phyloP scores from a whole-genome alignment of 2,888 invertebrate genomes.

The Aradus depressus region DNA sequence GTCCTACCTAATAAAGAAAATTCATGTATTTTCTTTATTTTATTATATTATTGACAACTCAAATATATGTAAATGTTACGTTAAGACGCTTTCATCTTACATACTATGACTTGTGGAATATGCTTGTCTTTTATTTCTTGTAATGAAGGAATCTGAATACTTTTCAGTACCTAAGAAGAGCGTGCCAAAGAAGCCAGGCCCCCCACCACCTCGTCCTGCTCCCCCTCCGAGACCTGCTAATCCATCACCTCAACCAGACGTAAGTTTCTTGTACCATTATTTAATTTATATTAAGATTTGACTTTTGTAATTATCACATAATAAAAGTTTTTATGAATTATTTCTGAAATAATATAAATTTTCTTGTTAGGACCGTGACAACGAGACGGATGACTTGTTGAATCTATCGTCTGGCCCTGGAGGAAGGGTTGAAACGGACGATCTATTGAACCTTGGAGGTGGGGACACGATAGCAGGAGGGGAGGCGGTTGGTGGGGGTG shows the following conservation, averaged over 20 bases:
- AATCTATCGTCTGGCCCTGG: slow-evolving; percentile 14
- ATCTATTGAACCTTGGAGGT: slow-evolving; percentile 15
- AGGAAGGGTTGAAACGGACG: slow-evolving; percentile 7
- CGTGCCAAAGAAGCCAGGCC: slow-evolving; percentile 24
- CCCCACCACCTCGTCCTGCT: slow-evolving; percentile 36
- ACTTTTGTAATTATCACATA: neutral
- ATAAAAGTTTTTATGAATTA: neutral
- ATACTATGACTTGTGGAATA: no score
- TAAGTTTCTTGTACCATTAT: neutral
- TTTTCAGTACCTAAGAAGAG: slow-evolving; percentile 26
- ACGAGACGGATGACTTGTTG: slow-evolving; percentile 20
- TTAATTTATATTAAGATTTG: neutral
- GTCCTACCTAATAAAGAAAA: no score
- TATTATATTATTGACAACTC: no score
- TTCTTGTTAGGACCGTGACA: slow-evolving; percentile 6
- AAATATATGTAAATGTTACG: no score
- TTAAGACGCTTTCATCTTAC: no score
- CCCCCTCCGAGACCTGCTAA: slow-evolving; percentile 33
- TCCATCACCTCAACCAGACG: slow-evolving; percentile 32
- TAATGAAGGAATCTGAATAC: slow-evolving; percentile 1
- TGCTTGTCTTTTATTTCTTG: no score
- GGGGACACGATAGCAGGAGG: neutral
- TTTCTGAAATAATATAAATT: neutral
- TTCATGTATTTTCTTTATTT: no score
- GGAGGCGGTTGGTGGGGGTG: no score